Evolutionary conservation across 2,888 invertebrate species (phyloP), one percentile per base, ranked within the genome.

Genomic region (Rhorus exstirpatorius): DNA sequence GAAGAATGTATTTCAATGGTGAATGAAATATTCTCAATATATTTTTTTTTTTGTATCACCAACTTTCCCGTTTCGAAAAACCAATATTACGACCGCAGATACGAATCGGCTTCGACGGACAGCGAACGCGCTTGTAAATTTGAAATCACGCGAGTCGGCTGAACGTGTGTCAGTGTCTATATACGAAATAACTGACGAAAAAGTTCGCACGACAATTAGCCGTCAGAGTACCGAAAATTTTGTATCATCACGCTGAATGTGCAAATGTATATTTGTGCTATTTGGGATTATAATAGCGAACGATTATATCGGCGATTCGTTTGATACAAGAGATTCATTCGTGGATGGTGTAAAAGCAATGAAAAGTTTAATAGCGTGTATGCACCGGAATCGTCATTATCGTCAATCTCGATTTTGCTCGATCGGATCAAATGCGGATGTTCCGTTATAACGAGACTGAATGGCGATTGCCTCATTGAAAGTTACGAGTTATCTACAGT

Each of bases 181-280:
- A 26, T 26, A 19, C 26, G 31, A 14, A 65, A 63, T 55, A 41
- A 53, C 55, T 24, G 10, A 31, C 31, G n/a, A 31, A 26, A 17
- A 31, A 63, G 17, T 21, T 14, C 17, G 51, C 14, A 6, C 61
- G 63, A 63, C 74, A 53, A 74, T 53, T 74, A 49, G 10, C 61
- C 35, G 38, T 53, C 41, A 53, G 53, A 68, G 6, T 17, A 14
- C 51, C 19, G 19, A 10, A 65, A 44, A 67, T 51, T 51, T 14
- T 21, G 1, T 10, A 38, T n/a, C 21, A 41, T 38, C 53, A 26
- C 68, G 24, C 41, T n/a, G 12, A 8, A 60, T 38, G 14, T 60
- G 17, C 1, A 10, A 60, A 60, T 38, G 21, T 38, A 38, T 41
- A 3, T 6, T 6, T 10, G 19, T 12, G 17, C 19, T 0, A 51